A percentile compares a stretch with the other conserved stretches of the same genome.
phyloP scores from a whole-genome alignment of 2,797 vertebrate species.

The Pseudocheirus occidentalis region DNA sequence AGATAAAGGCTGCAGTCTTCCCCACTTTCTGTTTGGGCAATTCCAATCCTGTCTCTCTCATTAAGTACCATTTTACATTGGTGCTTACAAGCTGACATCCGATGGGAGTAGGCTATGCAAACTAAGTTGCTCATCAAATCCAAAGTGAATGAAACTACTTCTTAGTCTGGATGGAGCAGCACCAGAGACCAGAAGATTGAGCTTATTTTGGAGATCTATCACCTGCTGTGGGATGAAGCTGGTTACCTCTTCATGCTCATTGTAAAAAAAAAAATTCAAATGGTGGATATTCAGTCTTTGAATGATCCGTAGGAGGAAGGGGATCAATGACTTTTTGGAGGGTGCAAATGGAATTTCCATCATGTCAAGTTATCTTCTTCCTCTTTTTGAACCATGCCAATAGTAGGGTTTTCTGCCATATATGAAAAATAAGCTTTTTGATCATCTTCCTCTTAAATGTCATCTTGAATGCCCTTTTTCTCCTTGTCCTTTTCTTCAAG shows the following conservation, averaged over 20 bases:
- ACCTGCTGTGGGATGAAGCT: conserved; percentile 90
- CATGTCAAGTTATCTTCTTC: conserved; percentile 96
- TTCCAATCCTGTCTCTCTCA: conserved; percentile 98
- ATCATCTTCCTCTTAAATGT: conserved; percentile 99
- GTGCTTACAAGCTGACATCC: conserved; percentile 94
- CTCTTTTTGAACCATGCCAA: conserved; percentile 94
- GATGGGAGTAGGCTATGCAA: conserved; percentile 97
- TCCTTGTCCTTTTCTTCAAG: not conserved
- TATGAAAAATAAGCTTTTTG: conserved; percentile 99
- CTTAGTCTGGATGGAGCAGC: conserved; percentile 95
- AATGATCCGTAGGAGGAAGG: conserved; percentile 95
- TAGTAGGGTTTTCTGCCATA: conserved; percentile 99
- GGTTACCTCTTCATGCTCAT: conserved; percentile 96
- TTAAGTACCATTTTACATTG: conserved; percentile 91
- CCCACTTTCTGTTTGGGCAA: conserved; percentile 98
- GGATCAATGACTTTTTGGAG: conserved; percentile 95
- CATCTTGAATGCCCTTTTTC: conserved; percentile 96
- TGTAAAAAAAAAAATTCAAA: conserved; percentile 94
- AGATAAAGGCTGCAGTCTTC: conserved; percentile 98
- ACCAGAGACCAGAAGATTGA: conserved; percentile 97
- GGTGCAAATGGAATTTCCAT: conserved; percentile 95
- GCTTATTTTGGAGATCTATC: conserved; percentile 93
- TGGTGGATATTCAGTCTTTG: conserved; percentile 97
- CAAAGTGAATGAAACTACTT: conserved; percentile 98
- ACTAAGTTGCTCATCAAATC: conserved; percentile 97